Evolutionary conservation across 2,113 vertebrate species (phyloP), one percentile per base, ranked within the genome.

Genomic region (Rhombomys opimus): DNA sequence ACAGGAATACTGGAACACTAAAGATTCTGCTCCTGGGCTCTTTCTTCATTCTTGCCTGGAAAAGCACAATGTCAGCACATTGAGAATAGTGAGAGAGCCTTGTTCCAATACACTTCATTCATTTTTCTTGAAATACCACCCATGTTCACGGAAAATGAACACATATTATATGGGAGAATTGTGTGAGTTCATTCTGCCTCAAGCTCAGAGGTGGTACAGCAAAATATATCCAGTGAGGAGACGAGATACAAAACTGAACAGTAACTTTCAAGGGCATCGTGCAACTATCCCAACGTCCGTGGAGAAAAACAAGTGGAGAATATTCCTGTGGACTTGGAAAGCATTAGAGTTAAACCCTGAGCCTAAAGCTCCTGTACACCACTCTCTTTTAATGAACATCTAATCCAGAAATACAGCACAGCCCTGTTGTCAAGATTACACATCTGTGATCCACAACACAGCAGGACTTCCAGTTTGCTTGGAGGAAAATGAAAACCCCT

Each of bases 361-460:
- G 25, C 54, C 59, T 87, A 50, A 90, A 93, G 77, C 63, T 95
- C 77, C 89, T 91, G 14, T 54, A 87, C 63, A 70, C 50, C 63
- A 78, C 87, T 95, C 95, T 96, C 72, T 86, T 77, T 95, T 94
- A 84, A 95, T 91, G 93, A 96, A 73, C 82, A 87, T 95, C 91
- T 95, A 91, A 93, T 94, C 88, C 91, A 97, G 89, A 91, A 91
- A 91, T 30, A 89, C 8, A 89, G 57, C 75, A 87, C n/a, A 67
- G 57, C 46, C 78, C 89, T 50, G 1, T 91, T 91, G 96, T 94
- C 86, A 84, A n/a, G 84, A 50, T 68, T 84, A 46, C 89, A 91
- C 89, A 96, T 94, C 95, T 97, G 96, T 82, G 95, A 35, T 84
- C n/a, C 73, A 32, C 93, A 93, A 94, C 95, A 57, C 18, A 4